Base-by-base conservation (phyloP, 2,113 vertebrate genomes). In the Rattus norvegicus region DNA sequence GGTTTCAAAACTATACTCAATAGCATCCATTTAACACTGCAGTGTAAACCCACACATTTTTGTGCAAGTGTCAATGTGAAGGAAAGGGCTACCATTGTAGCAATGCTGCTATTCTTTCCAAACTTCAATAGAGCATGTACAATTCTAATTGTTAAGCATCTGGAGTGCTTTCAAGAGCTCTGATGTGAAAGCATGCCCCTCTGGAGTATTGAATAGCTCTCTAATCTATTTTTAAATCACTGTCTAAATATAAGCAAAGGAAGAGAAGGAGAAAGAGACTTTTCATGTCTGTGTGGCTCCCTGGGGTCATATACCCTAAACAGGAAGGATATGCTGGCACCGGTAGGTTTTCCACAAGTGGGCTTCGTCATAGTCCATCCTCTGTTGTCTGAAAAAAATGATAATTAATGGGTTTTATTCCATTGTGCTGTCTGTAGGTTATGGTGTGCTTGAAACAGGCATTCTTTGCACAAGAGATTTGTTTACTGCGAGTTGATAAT, bases 381-480 rank as follows among this genome's bases (percentile, higher is more conserved):
- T 43, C 90, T 77, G 70, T 73, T 88, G 59, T 87, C 70, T 79
- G 85, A 70, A 88, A 87, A 79, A 84, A 81, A 59, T 22, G 67
- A 5, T 75, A 89, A 95, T 97, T 93, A 88, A 76, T 49, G 47
- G 83, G 65, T 94, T 97, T 85, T 4, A 5, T 86, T 76, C 73
- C 30, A 92, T 92, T 94, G 97, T 84, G 86, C 65, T 30, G 36
- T 76, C 26, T 93, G 77, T 49, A 96, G 54, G 90, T 87, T 77
- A 80, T 28, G 3, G 47, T 65, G 63, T 92, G 70, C 47, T 97
- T 92, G 70, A 94, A 93, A 92, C 83, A 96, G 80, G 86, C 9
- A 91, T 96, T 94, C 69, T 95, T 96, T 88, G 85, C 19, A 94
- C 47, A 93, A 97, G 91, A 86, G 69, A 87, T 97, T 94, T 98